Percentiles rank a stretch among this genome's conserved stretches.
These are phyloP conservation scores for Polymixis lichenea DNA, from an alignment of 2,888 invertebrate genomes.

Conservation along the genomic window DNA sequence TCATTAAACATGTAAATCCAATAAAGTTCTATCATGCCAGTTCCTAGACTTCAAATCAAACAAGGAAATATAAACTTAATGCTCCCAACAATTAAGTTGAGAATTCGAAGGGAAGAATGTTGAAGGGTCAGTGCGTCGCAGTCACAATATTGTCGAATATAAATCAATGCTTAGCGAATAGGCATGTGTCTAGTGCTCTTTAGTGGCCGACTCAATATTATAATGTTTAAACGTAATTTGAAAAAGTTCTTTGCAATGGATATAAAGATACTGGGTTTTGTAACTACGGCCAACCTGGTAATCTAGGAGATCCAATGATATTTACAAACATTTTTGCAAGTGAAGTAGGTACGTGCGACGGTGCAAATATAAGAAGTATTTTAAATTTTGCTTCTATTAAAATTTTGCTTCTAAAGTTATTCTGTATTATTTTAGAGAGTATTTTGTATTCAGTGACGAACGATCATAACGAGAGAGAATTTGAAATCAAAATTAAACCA, in stretches of 20 bases:
- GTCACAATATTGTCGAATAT: conserved; percentile 75
- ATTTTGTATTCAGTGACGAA: neutral
- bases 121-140: conserved; percentile 67
- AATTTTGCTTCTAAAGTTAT: neutral
- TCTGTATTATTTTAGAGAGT: neutral
- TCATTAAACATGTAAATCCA: conserved; percentile 12
- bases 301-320: too few species aligned
- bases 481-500: neutral
- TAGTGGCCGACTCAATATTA: neutral
- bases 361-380: too few species aligned
- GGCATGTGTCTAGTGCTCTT: conserved; percentile 14
- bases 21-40: conserved; percentile 1
- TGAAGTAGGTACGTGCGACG: neutral
- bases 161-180: conserved; percentile 69
- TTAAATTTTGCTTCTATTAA: neutral
- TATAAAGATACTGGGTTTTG: neutral
- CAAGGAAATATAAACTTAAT: conserved; percentile 23
- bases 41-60: neutral
- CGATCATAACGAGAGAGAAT: neutral
- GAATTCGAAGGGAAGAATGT: conserved; percentile 19
- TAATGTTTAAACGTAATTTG: neutral
- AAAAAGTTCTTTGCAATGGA: neutral
- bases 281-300: neutral
- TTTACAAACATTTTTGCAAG: neutral
- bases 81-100: neutral